A percentile compares a stretch with the other conserved stretches of the same genome.
These are phyloP conservation scores for Hydrozoanthus tunicans DNA, from an alignment of 64 coral and sea anemone genomes.

Conservation along the genomic window DNA sequence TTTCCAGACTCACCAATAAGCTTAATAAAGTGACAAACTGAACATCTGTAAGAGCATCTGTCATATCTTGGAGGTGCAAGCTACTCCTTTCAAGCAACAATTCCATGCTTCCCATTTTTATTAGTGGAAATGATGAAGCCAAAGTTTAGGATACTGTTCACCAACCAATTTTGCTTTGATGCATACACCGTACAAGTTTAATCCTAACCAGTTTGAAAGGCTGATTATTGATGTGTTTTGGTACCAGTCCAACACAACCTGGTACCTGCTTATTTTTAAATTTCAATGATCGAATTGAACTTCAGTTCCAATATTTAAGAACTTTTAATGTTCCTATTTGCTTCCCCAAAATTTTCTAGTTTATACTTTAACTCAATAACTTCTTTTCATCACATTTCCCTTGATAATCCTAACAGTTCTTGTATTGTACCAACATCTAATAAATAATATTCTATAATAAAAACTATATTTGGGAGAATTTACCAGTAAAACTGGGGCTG, in stretches of 20 bases:
- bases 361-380: too few species aligned
- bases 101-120: slow-evolving; percentile 31
- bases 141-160: neutral
- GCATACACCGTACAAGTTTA: neutral
- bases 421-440: too few species aligned
- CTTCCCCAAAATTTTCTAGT: too few species aligned
- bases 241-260: slow-evolving; percentile 6
- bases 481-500: too few species aligned
- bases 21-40: slow-evolving; percentile 48
- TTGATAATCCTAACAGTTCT: too few species aligned
- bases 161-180: neutral
- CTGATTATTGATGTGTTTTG: neutral
- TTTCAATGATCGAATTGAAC: neutral
- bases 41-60: neutral
- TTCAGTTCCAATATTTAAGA: too few species aligned
- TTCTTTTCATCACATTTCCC: too few species aligned
- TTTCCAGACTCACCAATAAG: slow-evolving; percentile 29
- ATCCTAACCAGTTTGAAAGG: neutral
- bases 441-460: too few species aligned
- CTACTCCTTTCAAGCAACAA: neutral
- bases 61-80: too few species aligned
- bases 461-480: too few species aligned
- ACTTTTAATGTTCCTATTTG: too few species aligned
- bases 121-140: neutral
- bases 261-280: slow-evolving; percentile 32